These are phyloP conservation scores for Melanerpes aurifrons DNA, from an alignment of 2,113 vertebrate species.

Conservation along the genomic window DNA sequence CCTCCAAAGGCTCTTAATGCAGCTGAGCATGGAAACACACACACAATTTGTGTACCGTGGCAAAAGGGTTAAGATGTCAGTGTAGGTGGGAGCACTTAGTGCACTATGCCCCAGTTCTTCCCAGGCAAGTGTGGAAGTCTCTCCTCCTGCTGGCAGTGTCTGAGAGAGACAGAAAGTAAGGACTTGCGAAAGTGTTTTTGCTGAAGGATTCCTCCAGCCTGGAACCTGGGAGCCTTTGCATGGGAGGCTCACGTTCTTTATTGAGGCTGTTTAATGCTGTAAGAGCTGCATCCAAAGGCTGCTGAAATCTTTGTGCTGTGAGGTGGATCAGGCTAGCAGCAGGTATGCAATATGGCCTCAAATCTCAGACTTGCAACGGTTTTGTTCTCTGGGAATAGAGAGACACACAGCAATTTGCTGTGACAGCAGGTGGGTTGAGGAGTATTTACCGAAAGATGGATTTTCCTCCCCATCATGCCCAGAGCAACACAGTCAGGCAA, in stretches of 20 bases:
- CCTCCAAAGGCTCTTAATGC: background rate
- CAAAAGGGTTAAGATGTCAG: background rate
- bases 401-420: conserved; percentile 14
- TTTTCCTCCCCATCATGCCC: conserved; percentile 14
- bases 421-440: conserved; percentile 30
- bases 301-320: background rate
- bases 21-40: background rate
- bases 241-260: background rate
- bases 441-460: conserved; percentile 41
- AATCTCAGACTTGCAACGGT: background rate
- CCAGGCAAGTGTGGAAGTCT: background rate
- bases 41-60: background rate
- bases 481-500: background rate
- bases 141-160: background rate
- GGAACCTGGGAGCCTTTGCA: background rate
- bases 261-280: background rate
- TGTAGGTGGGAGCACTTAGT: background rate
- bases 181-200: background rate
- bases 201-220: background rate
- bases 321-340: background rate
- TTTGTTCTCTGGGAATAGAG: background rate
- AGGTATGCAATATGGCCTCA: background rate
- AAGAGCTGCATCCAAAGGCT: background rate
- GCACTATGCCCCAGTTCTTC: background rate
- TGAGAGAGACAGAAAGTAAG: background rate